phyloP scores from a whole-genome alignment of 2,888 invertebrate genomes.

The Alloscopus bannaensis region DNA sequence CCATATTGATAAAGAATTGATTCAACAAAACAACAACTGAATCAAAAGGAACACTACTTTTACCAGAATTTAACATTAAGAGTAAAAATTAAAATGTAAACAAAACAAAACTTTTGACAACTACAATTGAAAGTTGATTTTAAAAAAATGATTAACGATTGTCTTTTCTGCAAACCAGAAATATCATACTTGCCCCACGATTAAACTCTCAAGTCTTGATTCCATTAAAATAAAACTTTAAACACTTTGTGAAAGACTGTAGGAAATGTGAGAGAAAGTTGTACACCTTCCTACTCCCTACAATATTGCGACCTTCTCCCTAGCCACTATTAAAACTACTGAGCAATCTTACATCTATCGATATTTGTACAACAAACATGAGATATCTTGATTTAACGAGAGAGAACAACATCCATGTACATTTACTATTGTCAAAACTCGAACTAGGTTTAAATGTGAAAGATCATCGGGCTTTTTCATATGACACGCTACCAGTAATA shows the following conservation, averaged over 20 bases:
- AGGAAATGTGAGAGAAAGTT: slow-evolving; percentile 53
- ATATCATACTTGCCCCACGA: slow-evolving; percentile 4
- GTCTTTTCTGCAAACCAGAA: slow-evolving; percentile 33
- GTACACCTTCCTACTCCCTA: not conserved
- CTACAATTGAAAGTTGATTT: slow-evolving; percentile 10
- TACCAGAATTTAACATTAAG: slow-evolving; percentile 32
- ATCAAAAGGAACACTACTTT: slow-evolving; percentile 32
- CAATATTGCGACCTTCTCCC: slow-evolving; percentile 23
- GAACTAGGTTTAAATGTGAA: slow-evolving; percentile 32
- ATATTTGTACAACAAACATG: slow-evolving; percentile 46
- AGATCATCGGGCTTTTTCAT: slow-evolving; percentile 55
- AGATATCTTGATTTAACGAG: slow-evolving; percentile 37
- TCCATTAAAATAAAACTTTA: slow-evolving; percentile 20
- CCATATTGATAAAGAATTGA: slow-evolving; percentile 34
- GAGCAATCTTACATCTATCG: slow-evolving; percentile 37
- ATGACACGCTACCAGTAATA: slow-evolving; percentile 35
- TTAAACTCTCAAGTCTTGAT: slow-evolving; percentile 44
- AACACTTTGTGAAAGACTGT: slow-evolving; percentile 48
- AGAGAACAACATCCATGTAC: slow-evolving; percentile 21
- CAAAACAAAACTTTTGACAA: slow-evolving; percentile 11
- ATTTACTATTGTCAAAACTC: slow-evolving; percentile 21
- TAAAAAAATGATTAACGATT: slow-evolving; percentile 31
- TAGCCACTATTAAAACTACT: slow-evolving; percentile 47
- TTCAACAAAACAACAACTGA: slow-evolving; percentile 36
- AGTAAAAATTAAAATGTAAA: slow-evolving; percentile 29